Conservation (phyloP, 2,797 vertebrate genomes). For the Antrozous pallidus region DNA sequence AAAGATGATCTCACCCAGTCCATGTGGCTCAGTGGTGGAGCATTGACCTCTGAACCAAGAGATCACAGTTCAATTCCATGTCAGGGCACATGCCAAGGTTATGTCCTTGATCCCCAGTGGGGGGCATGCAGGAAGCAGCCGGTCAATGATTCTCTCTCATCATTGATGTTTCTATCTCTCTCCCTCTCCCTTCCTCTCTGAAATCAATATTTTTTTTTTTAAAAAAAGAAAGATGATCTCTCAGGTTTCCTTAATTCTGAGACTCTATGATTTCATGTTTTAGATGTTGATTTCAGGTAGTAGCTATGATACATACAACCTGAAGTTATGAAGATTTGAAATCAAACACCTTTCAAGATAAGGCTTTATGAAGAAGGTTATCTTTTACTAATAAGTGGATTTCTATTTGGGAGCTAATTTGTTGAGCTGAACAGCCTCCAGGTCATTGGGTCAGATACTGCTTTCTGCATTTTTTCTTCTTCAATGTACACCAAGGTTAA, state of each 20-base stretch:
- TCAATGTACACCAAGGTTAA: slow-evolving; percentile 98
- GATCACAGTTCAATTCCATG: no score
- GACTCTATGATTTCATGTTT: neutral
- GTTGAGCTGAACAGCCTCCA: neutral
- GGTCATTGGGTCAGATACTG: neutral
- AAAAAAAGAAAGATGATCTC: neutral
- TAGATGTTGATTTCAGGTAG: neutral
- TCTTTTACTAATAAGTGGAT: neutral
- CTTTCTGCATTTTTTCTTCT: slow-evolving; percentile 67
- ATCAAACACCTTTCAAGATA: neutral
- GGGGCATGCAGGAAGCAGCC: no score
- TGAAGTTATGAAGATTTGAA: slow-evolving; percentile 2
- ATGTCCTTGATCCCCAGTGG: no score
- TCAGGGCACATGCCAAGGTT: no score
- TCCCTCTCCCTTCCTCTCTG: no score
- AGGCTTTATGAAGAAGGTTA: neutral
- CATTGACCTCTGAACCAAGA: no score
- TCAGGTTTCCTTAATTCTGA: neutral
- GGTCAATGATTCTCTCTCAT: no score
- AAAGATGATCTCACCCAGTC: neutral
- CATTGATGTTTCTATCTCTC: no score
- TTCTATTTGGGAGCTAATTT: neutral
- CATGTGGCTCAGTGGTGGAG: no score
- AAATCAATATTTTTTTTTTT: no score
- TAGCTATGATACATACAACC: neutral